These are phyloP conservation scores for Altica lythri DNA, from an alignment of 2,888 invertebrate species.

Conservation along the genomic window DNA sequence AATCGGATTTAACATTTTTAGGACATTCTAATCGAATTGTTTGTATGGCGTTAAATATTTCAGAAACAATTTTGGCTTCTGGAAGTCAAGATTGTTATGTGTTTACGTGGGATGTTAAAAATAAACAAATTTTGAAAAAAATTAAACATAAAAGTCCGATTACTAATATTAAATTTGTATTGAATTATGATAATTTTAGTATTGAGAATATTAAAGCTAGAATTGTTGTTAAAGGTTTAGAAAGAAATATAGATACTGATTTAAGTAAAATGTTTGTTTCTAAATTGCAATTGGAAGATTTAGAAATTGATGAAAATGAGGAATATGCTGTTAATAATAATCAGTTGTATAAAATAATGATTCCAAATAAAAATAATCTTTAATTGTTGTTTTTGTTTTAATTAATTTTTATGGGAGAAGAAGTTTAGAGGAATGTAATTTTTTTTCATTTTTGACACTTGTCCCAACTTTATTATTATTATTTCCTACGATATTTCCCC, in stretches of 20 bases:
- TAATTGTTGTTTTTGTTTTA: too few relatives aligned
- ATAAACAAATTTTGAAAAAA: conserved; percentile 72
- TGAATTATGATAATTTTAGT: conserved; percentile 65
- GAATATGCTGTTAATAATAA: too few relatives aligned
- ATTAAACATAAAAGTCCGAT: conserved; percentile 75
- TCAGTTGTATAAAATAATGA: too few relatives aligned
- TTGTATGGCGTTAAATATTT: conserved; percentile 72
- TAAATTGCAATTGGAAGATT: conserved; percentile 56
- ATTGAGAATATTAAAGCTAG: conserved; percentile 64
- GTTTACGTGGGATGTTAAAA: conserved; percentile 80
- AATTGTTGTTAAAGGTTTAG: conserved; percentile 65
- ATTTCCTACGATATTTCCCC: too few relatives aligned
- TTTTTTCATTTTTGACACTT: too few relatives aligned
- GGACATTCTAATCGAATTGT: conserved; percentile 74
- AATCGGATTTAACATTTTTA: conserved; percentile 57
- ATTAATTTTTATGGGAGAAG: too few relatives aligned
- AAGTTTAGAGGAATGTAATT: too few relatives aligned
- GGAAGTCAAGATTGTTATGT: conserved; percentile 77
- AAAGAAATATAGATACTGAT: conserved; percentile 65
- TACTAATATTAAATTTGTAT: conserved; percentile 71
- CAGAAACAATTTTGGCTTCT: conserved; percentile 73
- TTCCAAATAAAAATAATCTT: too few relatives aligned
- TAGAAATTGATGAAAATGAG: conserved; percentile 44
- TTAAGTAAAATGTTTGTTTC: conserved; percentile 58
- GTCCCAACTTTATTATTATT: too few relatives aligned